Evolutionary conservation across 2,888 invertebrate species (phyloP).

Genomic region (Pediacus dermestoides): DNA sequence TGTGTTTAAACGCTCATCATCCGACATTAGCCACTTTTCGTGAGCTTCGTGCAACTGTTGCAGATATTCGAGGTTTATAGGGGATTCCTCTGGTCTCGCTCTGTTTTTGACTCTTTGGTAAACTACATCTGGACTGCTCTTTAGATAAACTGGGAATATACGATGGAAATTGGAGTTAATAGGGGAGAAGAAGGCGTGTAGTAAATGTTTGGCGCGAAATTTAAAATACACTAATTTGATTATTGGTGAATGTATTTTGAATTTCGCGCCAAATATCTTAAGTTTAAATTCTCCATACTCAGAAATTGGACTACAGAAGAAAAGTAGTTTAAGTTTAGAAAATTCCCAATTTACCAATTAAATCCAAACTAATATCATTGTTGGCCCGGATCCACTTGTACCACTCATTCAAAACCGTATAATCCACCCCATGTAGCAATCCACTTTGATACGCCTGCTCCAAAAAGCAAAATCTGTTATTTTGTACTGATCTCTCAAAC

Average conservation of each 20-base stretch:
- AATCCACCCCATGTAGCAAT: conserved; percentile 70
- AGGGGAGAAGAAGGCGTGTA: too few relatives aligned
- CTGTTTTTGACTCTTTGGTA: conserved; percentile 70
- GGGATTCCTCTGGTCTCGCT: conserved; percentile 76
- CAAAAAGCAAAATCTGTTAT: conserved; percentile 73
- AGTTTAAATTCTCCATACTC: too few relatives aligned
- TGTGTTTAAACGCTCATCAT: conserved; percentile 42
- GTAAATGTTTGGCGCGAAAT: conserved; percentile 2
- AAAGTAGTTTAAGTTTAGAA: too few relatives aligned
- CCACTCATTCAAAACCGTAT: conserved; percentile 81
- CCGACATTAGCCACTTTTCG: conserved; percentile 64
- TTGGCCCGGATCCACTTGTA: conserved; percentile 73
- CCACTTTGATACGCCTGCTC: conserved; percentile 71
- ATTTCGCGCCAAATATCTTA: too few relatives aligned
- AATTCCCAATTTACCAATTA: conserved; percentile 64
- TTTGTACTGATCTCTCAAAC: conserved; percentile 85
- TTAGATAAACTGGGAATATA: conserved; percentile 59
- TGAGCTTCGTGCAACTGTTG: conserved; percentile 73
- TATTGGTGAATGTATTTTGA: too few relatives aligned
- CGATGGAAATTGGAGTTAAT: conserved; percentile 13
- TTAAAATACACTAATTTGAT: conserved; percentile 3
- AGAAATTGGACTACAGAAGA: too few relatives aligned
- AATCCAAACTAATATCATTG: conserved; percentile 73
- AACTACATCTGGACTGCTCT: conserved; percentile 63
- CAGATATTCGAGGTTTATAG: conserved; percentile 77